A percentile compares a stretch with the other conserved stretches of the same genome.
phyloP scores from a whole-genome alignment of 1,140 invertebrate species.

The Drosophila subobscura region DNA sequence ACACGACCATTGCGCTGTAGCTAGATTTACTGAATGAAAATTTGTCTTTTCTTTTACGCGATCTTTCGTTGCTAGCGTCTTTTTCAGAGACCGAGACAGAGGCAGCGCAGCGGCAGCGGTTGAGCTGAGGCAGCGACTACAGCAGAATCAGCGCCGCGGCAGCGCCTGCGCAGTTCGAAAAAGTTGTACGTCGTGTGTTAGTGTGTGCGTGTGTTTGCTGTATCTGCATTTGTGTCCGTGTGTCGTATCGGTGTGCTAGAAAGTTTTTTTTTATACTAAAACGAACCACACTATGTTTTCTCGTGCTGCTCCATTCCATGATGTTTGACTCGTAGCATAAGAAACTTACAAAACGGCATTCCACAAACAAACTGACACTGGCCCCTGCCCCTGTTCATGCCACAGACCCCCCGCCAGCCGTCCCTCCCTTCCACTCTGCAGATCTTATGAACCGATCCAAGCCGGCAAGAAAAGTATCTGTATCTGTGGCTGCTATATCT shows the following conservation, averaged over 20 bases:
- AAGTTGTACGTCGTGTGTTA: conserved; percentile 36
- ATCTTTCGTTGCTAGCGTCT: conserved; percentile 65
- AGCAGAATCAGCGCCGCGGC: conserved; percentile 15
- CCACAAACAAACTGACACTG: conserved; percentile 63
- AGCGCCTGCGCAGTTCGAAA: conserved; percentile 25
- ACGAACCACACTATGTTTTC: conserved; percentile 31
- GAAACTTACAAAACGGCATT: conserved; percentile 83
- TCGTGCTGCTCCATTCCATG: conserved; percentile 46
- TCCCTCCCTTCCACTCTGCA: background rate
- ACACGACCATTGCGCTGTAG: conserved; percentile 36
- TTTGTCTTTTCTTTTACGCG: conserved; percentile 77
- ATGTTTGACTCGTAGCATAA: conserved; percentile 63
- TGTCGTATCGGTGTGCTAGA: conserved; percentile 66
- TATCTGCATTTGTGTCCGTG: conserved; percentile 15
- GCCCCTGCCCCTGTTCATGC: conserved; percentile 11
- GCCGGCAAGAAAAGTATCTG: conserved; percentile 52
- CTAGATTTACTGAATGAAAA: conserved; percentile 55
- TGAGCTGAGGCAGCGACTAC: background rate
- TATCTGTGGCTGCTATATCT: conserved; percentile 50
- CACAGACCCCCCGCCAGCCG: background rate
- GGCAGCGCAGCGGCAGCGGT: conserved; percentile 1
- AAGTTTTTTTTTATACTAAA: conserved; percentile 49
- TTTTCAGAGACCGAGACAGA: conserved; percentile 4
- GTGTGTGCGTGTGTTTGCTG: conserved; percentile 36
- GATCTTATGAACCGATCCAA: conserved; percentile 7